Base-by-base conservation (phyloP, 2,888 invertebrate genomes). In the Sympetrum striolatum region DNA sequence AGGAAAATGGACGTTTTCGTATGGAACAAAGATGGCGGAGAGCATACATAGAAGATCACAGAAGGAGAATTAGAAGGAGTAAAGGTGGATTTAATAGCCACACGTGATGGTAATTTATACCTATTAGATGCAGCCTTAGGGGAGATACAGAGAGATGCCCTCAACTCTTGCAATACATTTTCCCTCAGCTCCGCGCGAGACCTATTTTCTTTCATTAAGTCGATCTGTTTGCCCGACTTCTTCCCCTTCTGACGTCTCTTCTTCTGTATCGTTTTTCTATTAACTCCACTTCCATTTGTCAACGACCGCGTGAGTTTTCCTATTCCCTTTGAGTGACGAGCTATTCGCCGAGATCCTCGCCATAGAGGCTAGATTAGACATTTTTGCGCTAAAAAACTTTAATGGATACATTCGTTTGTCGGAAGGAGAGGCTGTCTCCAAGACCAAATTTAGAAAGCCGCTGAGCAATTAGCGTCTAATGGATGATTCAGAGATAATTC, bases 61-160 rank as follows among this genome's bases (percentile, higher is more conserved):
- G 14, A 53, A 37, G n/a, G 14, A 53, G 82, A 6, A 86, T 25
- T 8, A 60, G 37, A 60, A 4, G 58, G 53, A 86, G 82, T 22
- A 60, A 60, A 86, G 22, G 3, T n/a, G 10, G 44, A 10, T 53
- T 31, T 35, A 53, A 53, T 44, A 48, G 60, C 58, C 25, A 64
- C 64, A 60, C 86, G 86, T 86, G 86, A 86, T 39, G 31, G 86
- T 64, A 86, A 86, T 86, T 86, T 86, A 60, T 86, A 86, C 31
- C 86, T 64, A 86, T 86, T 86, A 64, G 64, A 86, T 86, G 86
- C 58, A n/a, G 60, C 60, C 86, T 39, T 22, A n/a, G 64, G 37
- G 86, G 60, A 31, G 64, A 64, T 39, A 86, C 58, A n/a, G 31
- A 86, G 39, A 10, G 86, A 86, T 64, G 22, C 60, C 60, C 58